Evolutionary conservation across 1,140 invertebrate genomes (phyloP).

Genomic region (Nasonia giraulti): DNA sequence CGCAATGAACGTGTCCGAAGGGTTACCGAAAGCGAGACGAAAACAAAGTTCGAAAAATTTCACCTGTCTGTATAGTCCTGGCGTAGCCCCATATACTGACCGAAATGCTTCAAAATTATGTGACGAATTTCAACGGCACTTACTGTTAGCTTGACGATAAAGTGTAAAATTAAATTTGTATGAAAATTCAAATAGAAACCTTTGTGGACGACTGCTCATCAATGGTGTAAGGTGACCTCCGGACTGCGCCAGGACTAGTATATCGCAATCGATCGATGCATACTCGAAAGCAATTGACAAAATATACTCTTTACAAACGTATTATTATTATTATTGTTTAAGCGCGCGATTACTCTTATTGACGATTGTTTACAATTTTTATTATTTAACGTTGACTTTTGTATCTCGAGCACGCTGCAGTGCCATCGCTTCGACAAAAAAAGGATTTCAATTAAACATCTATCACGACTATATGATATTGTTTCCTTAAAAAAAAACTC

Average conservation of each 20-base stretch:
- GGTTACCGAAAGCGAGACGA: neutral
- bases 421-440: conserved; percentile 18
- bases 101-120: too few relatives aligned
- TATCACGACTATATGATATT: neutral
- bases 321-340: conserved; percentile 12
- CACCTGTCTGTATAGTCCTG: conserved; percentile 30
- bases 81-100: too few relatives aligned
- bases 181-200: too few relatives aligned
- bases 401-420: conserved; percentile 18
- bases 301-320: neutral
- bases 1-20: neutral
- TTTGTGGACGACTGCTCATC: too few relatives aligned
- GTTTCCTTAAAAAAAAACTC: neutral
- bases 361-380: neutral
- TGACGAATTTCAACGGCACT: too few relatives aligned
- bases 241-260: neutral
- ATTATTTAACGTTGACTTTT: conserved; percentile 40
- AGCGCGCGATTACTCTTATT: neutral
- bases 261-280: neutral
- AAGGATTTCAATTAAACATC: neutral
- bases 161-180: too few relatives aligned
- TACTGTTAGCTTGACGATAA: too few relatives aligned
- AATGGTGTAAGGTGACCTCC: neutral
- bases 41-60: conserved; percentile 21
- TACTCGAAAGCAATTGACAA: conserved; percentile 30